Conservation (phyloP, 2,888 invertebrate genomes). For the Harmothoe impar region DNA sequence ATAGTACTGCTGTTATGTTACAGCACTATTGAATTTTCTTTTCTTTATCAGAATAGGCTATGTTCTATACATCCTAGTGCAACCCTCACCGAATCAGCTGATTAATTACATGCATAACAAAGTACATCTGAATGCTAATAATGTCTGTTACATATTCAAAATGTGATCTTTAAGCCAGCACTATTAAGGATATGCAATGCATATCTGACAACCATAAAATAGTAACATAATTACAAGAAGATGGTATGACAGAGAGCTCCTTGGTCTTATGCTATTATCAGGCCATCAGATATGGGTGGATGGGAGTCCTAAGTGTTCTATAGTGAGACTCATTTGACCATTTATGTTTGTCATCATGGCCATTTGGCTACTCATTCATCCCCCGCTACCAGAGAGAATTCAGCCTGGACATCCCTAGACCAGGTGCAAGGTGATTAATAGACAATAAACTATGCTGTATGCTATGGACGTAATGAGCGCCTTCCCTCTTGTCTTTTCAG, state of each 20-base stretch:
- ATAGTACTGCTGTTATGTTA: too few species aligned
- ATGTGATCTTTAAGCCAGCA: too few species aligned
- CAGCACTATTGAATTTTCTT: too few species aligned
- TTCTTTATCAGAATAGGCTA: too few species aligned
- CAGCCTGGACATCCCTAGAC: neutral
- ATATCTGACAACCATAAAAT: neutral
- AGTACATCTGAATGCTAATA: too few species aligned
- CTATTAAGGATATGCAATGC: neutral
- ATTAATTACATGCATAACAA: too few species aligned
- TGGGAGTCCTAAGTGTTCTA: neutral
- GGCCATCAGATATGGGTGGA: neutral
- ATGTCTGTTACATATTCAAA: too few species aligned
- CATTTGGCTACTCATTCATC: neutral
- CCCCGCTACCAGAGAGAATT: neutral
- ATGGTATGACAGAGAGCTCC: neutral
- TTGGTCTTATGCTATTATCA: neutral
- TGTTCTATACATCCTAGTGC: too few species aligned
- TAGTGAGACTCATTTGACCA: constrained; percentile 27
- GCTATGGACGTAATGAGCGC: neutral
- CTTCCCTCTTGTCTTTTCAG: neutral
- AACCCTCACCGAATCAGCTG: too few species aligned
- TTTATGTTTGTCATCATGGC: constrained; percentile 20
- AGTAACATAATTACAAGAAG: neutral
- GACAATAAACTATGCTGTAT: constrained; percentile 17
- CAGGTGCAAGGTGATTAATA: constrained; percentile 5